These are phyloP conservation scores for Alfaro cultratus DNA, from an alignment of 2,797 vertebrate species.

Conservation along the genomic window DNA sequence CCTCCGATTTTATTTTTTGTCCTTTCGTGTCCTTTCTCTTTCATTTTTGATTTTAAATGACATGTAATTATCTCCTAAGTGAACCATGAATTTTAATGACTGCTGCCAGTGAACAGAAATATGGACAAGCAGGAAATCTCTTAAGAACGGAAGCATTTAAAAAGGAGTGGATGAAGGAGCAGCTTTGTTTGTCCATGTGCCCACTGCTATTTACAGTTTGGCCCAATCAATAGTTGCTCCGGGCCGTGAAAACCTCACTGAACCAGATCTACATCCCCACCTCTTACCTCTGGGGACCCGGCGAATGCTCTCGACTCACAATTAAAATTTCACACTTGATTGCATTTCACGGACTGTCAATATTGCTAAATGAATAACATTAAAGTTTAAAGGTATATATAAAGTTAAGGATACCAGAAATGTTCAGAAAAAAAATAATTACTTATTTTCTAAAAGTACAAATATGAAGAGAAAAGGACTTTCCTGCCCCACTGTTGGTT, in stretches of 20 bases:
- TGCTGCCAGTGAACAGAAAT: slow-evolving; percentile 13
- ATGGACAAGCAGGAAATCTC: slow-evolving; percentile 33
- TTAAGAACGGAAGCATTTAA: slow-evolving; percentile 14
- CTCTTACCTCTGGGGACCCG: slow-evolving; percentile 56
- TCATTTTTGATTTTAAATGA: slow-evolving; percentile 44
- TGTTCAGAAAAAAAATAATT: slow-evolving; percentile 7
- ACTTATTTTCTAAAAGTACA: slow-evolving; percentile 1
- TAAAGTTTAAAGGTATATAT: slow-evolving; percentile 61
- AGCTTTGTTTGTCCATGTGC: slow-evolving; percentile 44
- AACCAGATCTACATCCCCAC: slow-evolving; percentile 73
- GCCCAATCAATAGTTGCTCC: slow-evolving; percentile 67
- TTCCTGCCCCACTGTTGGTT: too few species aligned
- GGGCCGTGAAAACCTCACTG: slow-evolving; percentile 65
- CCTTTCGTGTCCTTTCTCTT: slow-evolving; percentile 12
- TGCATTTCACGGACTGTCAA: slow-evolving; percentile 64
- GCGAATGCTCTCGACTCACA: slow-evolving; percentile 67
- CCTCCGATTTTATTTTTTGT: slow-evolving; percentile 10
- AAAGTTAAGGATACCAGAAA: slow-evolving; percentile 53
- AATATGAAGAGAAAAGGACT: background rate
- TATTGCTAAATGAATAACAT: slow-evolving; percentile 66
- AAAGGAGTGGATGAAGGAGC: slow-evolving; percentile 23
- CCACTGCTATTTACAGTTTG: slow-evolving; percentile 59
- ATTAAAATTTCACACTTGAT: slow-evolving; percentile 77
- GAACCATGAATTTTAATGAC: slow-evolving; percentile 41
- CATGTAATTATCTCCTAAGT: slow-evolving; percentile 21